Evolutionary conservation across 2,113 vertebrate genomes (phyloP), one percentile per base, ranked within the genome.

Genomic region (Equus quagga): DNA sequence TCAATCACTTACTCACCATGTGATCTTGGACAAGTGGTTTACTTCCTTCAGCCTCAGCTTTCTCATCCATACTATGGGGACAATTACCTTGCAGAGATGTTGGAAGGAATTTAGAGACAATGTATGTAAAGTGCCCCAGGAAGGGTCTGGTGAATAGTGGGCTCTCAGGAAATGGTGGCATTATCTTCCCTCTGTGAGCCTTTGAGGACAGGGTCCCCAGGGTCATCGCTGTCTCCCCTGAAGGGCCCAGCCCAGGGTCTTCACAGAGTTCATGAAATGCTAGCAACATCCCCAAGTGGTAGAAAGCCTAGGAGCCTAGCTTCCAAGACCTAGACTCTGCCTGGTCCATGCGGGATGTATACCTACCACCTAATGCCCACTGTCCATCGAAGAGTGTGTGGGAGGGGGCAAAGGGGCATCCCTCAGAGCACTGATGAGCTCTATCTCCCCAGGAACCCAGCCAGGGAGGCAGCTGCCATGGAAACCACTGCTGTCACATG

Each of bases 391-490:
- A 93, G 62, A 78, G 78, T 81, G 72, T 54, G n/a, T 60, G 64
- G 26, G 51, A 41, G 51, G 72, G 70, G 54, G 46, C 21, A 21
- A 70, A 28, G 21, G 85, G 93, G 24, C 0, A 0, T 73, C 46
- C 33, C 62, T 70, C 62, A 41, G 67, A 91, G 64, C 91, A 87
- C 93, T 15, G 31, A 11, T 62, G 75, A 91, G 79, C 46, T 17
- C 65, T 0, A 96, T 98, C 98, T 98, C 97, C 98, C 97, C 96
- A 98, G 98, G 98, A 98, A 99, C 81, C 73, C 88, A 96, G 79
- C 64, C 33, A 0, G 75, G 65, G 91, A 98, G 98, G 97, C 17
- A 28, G 98, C 98, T 98, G 97, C 98, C 93, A 96, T 98, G 98
- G 98, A 98, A 99, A 99, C 98, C 51, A 73, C 75, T 90, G 91